Base-by-base conservation (phyloP, 2,797 vertebrate species). In the Tinamus major region DNA sequence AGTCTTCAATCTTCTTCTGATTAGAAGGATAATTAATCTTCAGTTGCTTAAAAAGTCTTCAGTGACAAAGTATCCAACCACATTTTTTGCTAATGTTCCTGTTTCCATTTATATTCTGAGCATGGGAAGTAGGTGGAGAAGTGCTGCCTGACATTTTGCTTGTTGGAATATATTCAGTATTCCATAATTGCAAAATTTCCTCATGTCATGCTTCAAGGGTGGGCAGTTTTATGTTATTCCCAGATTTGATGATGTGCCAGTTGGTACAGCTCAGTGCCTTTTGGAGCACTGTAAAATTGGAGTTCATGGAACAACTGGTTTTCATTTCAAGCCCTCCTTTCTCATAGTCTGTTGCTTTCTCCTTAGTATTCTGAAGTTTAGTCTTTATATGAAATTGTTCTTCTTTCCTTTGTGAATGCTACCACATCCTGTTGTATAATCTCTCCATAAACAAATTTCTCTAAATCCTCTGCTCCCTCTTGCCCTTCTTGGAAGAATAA, bases 1-100 rank as follows among this genome's bases (percentile, higher is more conserved):
- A 91, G 93, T 90, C 85, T 89, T 96, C 95, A 95, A 79, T 96
- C 93, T 96, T 92, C 81, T 93, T 85, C 94, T 94, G 91, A 95
- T 96, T 95, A 96, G 89, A 91, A 92, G 85, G 64, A 94, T 93
- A 80, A 95, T 95, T 95, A 95, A 95, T 96, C 78, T 92, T 71
- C 78, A 26, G 53, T 87, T 93, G 61, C 53, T 90, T 90, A 90
- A 91, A 95, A 94, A 92, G 71, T 87, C 87, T 82, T 94, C 62
- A 90, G 75, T 13, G 0, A 88, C 87, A 74, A 90, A 94, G 75
- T 68, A 92, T 64, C 53, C 75, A 93, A 31, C 48, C 53, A 90
- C n/a, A 74, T 63, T 33, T 93, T 94, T 91, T 93, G 20, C 44
- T 85, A 55, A 77, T 74, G 20, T 71, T 92, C 48, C 67, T 26